phyloP scores from a whole-genome alignment of 2,888 invertebrate genomes.

The Disparrhopalites patrizii region DNA sequence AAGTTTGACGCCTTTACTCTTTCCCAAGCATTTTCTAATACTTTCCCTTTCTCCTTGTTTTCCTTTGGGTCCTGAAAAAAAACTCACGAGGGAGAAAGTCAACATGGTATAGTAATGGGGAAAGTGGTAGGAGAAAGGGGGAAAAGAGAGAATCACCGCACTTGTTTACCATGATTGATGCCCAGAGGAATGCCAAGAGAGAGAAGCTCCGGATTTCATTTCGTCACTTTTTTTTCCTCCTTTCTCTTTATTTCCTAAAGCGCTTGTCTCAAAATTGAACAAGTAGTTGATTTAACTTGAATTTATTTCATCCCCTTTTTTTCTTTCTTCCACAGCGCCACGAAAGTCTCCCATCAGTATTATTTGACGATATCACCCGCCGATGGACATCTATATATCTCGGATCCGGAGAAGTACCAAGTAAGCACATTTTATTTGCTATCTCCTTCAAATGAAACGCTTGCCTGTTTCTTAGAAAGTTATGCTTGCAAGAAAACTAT shows the following conservation, averaged over 20 bases:
- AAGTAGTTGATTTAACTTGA: not conserved
- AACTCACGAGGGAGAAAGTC: no score
- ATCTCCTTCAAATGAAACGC: no score
- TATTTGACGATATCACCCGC: slow-evolving; percentile 94
- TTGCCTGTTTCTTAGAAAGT: no score
- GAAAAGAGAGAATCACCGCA: slow-evolving; percentile 8
- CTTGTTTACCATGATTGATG: slow-evolving; percentile 16
- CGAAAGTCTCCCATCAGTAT: slow-evolving; percentile 95
- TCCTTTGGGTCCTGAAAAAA: not conserved
- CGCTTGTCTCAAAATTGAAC: not conserved
- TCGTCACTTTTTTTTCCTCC: not conserved
- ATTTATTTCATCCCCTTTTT: not conserved
- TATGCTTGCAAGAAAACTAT: no score
- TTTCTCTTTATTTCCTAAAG: not conserved
- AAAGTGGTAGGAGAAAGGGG: no score
- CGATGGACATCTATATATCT: slow-evolving; percentile 92
- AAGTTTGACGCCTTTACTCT: no score
- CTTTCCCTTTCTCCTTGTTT: not conserved
- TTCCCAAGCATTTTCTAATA: no score
- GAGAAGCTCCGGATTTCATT: no score
- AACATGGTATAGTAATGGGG: no score
- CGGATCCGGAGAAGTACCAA: slow-evolving; percentile 87
- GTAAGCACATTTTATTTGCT: slow-evolving; percentile 50
- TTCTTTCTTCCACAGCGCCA: slow-evolving; percentile 64
- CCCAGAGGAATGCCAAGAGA: not conserved